A percentile compares a stretch with the other conserved stretches of the same genome.
phyloP scores from a whole-genome alignment of 2,113 vertebrate species.

The Lethenteron camtschaticum region DNA sequence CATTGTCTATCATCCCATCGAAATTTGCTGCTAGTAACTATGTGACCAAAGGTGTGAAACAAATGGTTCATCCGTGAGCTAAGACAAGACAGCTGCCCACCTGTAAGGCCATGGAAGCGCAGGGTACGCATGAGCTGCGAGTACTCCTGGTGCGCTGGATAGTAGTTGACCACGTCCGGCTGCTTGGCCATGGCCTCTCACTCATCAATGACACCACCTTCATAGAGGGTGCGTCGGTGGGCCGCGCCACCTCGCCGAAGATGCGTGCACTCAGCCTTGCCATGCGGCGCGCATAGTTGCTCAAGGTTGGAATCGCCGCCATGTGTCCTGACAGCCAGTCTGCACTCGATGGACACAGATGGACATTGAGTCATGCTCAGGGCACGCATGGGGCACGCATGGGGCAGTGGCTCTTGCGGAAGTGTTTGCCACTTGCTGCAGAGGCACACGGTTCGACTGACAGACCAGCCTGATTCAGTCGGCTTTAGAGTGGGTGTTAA shows the following conservation, averaged over 20 bases:
- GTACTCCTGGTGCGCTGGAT: slow-evolving; percentile 67
- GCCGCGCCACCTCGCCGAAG: slow-evolving; percentile 50
- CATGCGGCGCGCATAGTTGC: slow-evolving; percentile 59
- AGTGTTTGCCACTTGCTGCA: not conserved
- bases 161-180: slow-evolving; percentile 66
- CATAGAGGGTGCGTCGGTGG: slow-evolving; percentile 57
- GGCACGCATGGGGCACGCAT: too few relatives aligned
- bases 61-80: too few relatives aligned
- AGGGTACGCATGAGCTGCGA: slow-evolving; percentile 49
- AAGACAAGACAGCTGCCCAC: slow-evolving; percentile 18
- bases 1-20: not conserved
- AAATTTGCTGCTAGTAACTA: not conserved
- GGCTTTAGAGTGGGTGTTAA: too few relatives aligned
- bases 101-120: slow-evolving; percentile 71
- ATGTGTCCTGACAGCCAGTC: not conserved
- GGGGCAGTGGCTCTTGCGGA: too few relatives aligned
- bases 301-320: slow-evolving; percentile 15
- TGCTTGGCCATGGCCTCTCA: slow-evolving; percentile 40
- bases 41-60: not conserved
- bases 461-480: too few relatives aligned
- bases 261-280: slow-evolving; percentile 60
- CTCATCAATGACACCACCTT: slow-evolving; percentile 67
- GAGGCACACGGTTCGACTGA: not conserved
- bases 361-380: too few relatives aligned
- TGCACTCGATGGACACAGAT: not conserved